Conservation (phyloP, 2,113 vertebrate genomes). For the Ceratotherium simum region DNA sequence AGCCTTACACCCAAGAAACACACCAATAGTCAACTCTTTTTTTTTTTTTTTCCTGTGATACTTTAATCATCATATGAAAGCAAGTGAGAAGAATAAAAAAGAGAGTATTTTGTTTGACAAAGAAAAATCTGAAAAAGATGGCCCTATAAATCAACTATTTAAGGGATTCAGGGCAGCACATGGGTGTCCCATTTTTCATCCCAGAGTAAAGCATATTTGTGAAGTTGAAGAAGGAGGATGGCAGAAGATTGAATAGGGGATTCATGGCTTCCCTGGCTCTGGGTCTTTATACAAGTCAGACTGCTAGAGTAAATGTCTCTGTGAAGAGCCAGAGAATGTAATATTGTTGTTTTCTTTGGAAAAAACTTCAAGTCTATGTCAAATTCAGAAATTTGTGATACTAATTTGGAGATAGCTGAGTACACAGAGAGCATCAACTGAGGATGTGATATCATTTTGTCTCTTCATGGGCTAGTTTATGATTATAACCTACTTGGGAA, state of each 20-base stretch:
- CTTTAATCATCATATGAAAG: conserved; percentile 56
- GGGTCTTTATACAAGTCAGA: not conserved
- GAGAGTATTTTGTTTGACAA: conserved; percentile 45
- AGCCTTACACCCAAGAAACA: not conserved
- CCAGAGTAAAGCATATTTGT: not conserved
- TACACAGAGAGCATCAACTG: not conserved
- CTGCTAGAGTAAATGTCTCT: not conserved
- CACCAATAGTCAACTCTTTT: not conserved
- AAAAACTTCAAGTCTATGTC: not conserved
- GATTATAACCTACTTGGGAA: not conserved
- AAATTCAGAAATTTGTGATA: not conserved
- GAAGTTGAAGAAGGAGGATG: not conserved
- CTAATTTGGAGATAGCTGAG: not conserved
- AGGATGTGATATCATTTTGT: not conserved
- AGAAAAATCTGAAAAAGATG: conserved; percentile 65
- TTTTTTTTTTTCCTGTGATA: conserved; percentile 53
- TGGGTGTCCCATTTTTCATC: not conserved
- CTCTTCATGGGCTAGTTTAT: not conserved
- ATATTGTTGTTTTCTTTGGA: not conserved
- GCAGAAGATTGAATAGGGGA: not conserved
- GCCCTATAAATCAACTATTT: conserved; percentile 21
- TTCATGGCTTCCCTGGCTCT: not conserved
- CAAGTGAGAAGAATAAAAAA: conserved; percentile 60
- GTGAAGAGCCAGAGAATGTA: not conserved
- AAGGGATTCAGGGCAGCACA: not conserved